Conservation (phyloP, 2,888 invertebrate species). For the Geophilus truncorum region DNA sequence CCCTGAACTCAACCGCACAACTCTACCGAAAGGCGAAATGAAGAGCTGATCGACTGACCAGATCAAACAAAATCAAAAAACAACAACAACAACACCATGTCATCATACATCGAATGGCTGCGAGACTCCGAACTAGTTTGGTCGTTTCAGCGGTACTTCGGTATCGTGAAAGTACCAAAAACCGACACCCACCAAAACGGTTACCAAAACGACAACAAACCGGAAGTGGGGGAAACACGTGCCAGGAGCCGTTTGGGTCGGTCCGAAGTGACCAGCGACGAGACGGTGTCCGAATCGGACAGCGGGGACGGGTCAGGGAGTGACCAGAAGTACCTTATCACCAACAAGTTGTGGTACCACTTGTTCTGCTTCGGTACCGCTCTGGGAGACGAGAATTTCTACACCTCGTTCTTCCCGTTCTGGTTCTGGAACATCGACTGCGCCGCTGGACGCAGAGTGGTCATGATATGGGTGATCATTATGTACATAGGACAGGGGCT, state of each 20-base stretch:
- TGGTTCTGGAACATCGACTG: constrained; percentile 94
- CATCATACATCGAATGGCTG: constrained; percentile 57
- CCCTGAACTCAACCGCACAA: too few species aligned
- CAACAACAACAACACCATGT: background rate
- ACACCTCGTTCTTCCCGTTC: constrained; percentile 83
- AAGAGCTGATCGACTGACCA: background rate
- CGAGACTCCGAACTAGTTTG: constrained; percentile 71
- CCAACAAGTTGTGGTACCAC: constrained; percentile 76
- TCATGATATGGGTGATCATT: constrained; percentile 72
- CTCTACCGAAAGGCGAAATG: too few species aligned
- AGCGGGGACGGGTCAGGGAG: constrained; percentile 35
- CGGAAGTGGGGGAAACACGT: background rate
- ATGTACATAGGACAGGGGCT: constrained; percentile 84
- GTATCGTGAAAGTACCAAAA: constrained; percentile 53
- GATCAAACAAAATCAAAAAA: too few species aligned
- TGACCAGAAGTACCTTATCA: constrained; percentile 35
- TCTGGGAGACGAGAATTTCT: constrained; percentile 85
- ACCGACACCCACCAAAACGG: background rate
- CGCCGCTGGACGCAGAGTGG: constrained; percentile 73
- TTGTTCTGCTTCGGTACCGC: constrained; percentile 78
- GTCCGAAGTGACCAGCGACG: constrained; percentile 31
- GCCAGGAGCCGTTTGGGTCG: background rate
- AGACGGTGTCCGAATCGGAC: constrained; percentile 38
- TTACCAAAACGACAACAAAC: too few species aligned
- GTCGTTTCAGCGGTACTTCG: constrained; percentile 72